A percentile compares a stretch with the other conserved stretches of the same genome.
Evolutionary conservation across 2,888 invertebrate species (phyloP).

Genomic region (Ormyrus labotus): DNA sequence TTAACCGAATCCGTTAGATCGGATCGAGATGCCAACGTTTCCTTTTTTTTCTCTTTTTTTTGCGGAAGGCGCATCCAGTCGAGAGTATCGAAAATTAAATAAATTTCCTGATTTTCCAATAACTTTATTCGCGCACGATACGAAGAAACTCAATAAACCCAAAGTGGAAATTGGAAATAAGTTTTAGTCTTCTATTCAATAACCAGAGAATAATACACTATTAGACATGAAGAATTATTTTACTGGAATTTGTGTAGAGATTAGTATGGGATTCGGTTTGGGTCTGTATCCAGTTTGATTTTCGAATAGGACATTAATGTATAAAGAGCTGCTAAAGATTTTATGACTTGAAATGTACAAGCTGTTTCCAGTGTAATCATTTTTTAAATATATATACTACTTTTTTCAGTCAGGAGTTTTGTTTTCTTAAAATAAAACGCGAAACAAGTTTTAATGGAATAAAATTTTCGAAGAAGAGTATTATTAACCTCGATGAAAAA

Average conservation of each 20-base stretch:
- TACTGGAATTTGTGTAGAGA: conserved; percentile 28
- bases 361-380: conserved; percentile 16
- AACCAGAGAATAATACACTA: conserved; percentile 34
- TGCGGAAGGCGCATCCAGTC: background rate
- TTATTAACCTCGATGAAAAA: background rate
- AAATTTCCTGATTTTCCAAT: conserved; percentile 44
- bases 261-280: background rate
- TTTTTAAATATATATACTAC: conserved; percentile 9
- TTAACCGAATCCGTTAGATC: conserved; percentile 44
- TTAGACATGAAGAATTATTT: conserved; percentile 32
- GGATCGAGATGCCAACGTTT: conserved; percentile 41
- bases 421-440: background rate
- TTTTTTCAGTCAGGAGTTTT: background rate
- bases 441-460: background rate
- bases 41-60: conserved; percentile 6
- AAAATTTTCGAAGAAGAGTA: background rate
- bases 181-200: conserved; percentile 17
- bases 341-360: conserved; percentile 7
- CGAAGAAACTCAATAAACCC: conserved; percentile 41
- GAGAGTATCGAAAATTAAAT: conserved; percentile 42
- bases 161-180: conserved; percentile 37
- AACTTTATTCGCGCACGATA: conserved; percentile 17
- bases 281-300: conserved; percentile 24
- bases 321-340: conserved; percentile 17
- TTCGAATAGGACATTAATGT: conserved; percentile 20